Evolutionary conservation across 2,113 vertebrate species (phyloP).

Genomic region (Urocynchramus pylzowi): DNA sequence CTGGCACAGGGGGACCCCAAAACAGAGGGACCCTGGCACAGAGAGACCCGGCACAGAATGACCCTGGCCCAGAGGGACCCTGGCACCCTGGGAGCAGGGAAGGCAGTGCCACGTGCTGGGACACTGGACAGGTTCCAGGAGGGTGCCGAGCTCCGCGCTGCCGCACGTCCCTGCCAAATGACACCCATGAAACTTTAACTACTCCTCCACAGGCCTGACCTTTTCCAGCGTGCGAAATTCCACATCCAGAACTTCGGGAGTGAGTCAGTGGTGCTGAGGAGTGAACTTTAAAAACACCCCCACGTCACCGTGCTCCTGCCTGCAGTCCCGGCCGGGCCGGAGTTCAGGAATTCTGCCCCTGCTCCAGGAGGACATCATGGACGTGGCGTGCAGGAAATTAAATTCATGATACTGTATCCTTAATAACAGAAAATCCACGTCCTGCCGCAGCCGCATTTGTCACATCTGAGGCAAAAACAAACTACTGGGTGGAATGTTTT

Average conservation of each 20-base stretch:
- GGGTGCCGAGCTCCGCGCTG: not conserved
- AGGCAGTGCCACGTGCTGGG: accelerated
- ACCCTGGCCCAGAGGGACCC: no score
- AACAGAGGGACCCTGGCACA: not conserved
- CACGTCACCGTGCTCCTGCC: not conserved
- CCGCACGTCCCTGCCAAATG: not conserved
- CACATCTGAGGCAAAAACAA: slow-evolving; percentile 68
- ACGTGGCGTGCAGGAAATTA: slow-evolving; percentile 52
- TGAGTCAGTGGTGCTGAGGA: not conserved
- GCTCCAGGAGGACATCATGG: not conserved
- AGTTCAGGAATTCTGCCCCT: not conserved
- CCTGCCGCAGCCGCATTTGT: slow-evolving; percentile 73
- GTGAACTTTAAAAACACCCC: not conserved
- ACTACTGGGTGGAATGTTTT: slow-evolving; percentile 69
- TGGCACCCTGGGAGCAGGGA: not conserved
- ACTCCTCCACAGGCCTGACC: not conserved
- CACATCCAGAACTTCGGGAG: not conserved
- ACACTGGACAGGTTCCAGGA: not conserved
- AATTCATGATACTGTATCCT: slow-evolving; percentile 56
- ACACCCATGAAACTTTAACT: slow-evolving; percentile 26
- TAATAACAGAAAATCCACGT: slow-evolving; percentile 68
- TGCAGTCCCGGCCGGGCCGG: not conserved
- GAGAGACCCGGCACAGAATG: no score
- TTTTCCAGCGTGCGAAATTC: not conserved
- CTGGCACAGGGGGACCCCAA: no score